Evolutionary conservation across 1,140 invertebrate genomes (phyloP).

Genomic region (Macrobrachium nipponense): DNA sequence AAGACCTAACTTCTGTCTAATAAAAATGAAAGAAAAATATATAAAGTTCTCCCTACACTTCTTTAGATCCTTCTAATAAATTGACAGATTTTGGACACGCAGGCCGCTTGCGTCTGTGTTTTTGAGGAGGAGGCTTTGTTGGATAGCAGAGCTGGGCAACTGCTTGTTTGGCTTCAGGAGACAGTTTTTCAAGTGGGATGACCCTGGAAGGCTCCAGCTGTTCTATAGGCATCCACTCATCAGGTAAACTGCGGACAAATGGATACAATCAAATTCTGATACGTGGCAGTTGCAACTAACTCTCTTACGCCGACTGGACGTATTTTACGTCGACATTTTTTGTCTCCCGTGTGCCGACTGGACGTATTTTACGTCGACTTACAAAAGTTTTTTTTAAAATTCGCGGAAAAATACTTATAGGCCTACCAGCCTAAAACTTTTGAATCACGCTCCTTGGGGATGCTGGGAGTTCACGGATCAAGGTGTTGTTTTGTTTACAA

Average conservation of each 20-base stretch:
- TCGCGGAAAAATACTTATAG: too few species aligned
- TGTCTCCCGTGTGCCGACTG: too few species aligned
- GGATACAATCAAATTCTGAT: constrained; percentile 6
- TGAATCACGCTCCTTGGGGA: too few species aligned
- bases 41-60: constrained; percentile 48
- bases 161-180: constrained; percentile 64
- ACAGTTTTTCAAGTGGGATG: constrained; percentile 71
- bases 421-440: too few species aligned
- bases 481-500: too few species aligned
- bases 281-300: too few species aligned
- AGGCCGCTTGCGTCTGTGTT: constrained; percentile 57
- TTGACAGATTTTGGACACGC: constrained; percentile 51
- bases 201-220: constrained; percentile 72
- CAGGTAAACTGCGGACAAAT: constrained; percentile 72
- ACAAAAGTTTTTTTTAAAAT: too few species aligned
- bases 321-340: too few species aligned
- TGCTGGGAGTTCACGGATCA: too few species aligned
- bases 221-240: constrained; percentile 75
- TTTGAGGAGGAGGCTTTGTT: constrained; percentile 27
- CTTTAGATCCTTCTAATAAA: constrained; percentile 50
- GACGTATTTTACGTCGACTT: too few species aligned
- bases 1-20: constrained; percentile 58
- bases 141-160: constrained; percentile 52
- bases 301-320: too few species aligned
- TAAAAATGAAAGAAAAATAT: constrained; percentile 35